Percentiles rank a stretch among this genome's conserved stretches.
Conservation (phyloP, 2,113 vertebrate species). For the western clawed frog (Xenopus tropicalis) region DNA sequence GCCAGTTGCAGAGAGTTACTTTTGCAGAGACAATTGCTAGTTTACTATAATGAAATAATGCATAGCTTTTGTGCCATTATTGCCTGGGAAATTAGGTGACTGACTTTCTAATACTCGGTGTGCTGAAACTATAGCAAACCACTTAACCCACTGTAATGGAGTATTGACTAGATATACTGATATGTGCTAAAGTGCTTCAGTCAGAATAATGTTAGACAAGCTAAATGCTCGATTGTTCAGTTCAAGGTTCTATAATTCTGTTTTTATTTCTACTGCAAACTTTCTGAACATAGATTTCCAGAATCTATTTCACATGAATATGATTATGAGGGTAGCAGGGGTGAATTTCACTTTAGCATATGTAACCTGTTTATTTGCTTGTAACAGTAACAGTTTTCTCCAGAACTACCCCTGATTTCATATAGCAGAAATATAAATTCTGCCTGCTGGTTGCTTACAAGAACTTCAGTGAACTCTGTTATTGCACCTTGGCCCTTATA, state of each 20-base stretch:
- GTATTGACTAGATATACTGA: constrained; percentile 63
- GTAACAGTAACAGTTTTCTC: no score
- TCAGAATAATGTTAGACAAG: constrained; percentile 45
- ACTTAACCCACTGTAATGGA: constrained; percentile 65
- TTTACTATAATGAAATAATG: constrained; percentile 66
- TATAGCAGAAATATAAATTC: no score
- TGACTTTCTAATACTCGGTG: constrained; percentile 59
- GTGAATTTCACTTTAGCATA: no score
- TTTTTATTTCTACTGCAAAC: not conserved
- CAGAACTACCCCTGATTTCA: no score
- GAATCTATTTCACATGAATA: no score
- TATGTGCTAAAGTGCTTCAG: constrained; percentile 49
- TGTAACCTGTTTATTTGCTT: no score
- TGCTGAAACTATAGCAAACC: constrained; percentile 59
- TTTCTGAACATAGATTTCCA: no score
- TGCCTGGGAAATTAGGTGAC: constrained; percentile 69
- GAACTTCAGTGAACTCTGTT: no score
- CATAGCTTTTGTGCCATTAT: constrained; percentile 62
- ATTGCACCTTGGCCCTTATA: no score
- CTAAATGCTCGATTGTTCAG: constrained; percentile 38
- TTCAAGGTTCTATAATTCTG: not conserved
- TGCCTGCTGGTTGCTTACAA: no score
- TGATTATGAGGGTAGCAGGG: no score
- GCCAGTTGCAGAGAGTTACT: constrained; percentile 56
- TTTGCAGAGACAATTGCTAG: constrained; percentile 59